Percentiles rank a stretch among this genome's conserved stretches.
Conservation (phyloP, 2,797 vertebrate genomes). For the Kryptopterus vitreolus region DNA sequence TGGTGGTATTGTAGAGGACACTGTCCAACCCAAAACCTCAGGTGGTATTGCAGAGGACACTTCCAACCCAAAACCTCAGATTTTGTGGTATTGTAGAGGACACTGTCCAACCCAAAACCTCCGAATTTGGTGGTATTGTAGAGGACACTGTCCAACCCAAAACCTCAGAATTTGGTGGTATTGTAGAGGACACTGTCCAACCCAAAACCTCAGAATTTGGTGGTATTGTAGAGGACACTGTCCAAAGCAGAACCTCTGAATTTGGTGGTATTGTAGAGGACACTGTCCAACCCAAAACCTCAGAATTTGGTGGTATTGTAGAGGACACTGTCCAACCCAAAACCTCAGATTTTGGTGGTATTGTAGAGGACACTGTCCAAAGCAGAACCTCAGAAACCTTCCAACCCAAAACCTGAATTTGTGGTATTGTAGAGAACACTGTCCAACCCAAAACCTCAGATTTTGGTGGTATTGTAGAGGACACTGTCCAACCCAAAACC, state of each 20-base stretch:
- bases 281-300: background rate
- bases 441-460: background rate
- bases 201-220: background rate
- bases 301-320: background rate
- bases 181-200: background rate
- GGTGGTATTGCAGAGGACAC: no score
- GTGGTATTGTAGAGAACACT: background rate
- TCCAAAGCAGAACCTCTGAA: no score
- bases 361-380: no score
- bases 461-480: no score
- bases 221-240: background rate
- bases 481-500: background rate
- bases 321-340: background rate
- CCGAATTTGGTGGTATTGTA: background rate
- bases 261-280: background rate
- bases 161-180: background rate
- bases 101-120: background rate
- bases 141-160: no score
- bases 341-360: background rate
- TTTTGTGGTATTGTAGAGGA: background rate
- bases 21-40: no score
- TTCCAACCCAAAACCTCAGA: no score
- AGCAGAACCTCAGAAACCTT: no score
- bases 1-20: no score
- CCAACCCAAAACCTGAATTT: no score